Base-by-base conservation (phyloP, 2,797 vertebrate species). In the Mionectes olivaceus region DNA sequence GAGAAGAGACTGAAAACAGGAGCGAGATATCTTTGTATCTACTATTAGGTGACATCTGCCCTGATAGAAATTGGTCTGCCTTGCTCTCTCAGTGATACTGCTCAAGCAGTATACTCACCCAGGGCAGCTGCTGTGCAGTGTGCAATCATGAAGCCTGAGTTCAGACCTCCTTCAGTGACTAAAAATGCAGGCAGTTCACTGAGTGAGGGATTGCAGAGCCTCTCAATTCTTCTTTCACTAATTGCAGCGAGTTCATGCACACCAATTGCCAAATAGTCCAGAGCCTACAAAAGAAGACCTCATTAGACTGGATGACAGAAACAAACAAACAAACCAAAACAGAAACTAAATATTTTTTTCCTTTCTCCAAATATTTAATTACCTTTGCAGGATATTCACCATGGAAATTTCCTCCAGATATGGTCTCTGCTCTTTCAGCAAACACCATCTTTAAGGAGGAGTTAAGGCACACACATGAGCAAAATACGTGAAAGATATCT, bases 391-490 rank as follows among this genome's bases (percentile, higher is more conserved):
- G 99, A 94, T 99, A 99, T 98, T 99, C 99, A 56, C 99, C 99
- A n/a, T 99, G 99, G 96, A 99, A 99, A 97, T 99, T 99, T 81
- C 99, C 99, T 71, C 99, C 99, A 56, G 99, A 99, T 98, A 99
- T 99, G 43, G 99, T 99, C 94, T 99, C 99, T 82, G 98, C 99
- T 96, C 99, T 98, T 89, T 99, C 98, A 55, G 99, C 98, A 98
- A 99, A 99, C 37, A 99, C 99, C 99, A 99, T 99, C 99, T 99
- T 97, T 83, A 41, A 61, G 77, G 19, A 85, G 19, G 55, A 18
- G 89, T 99, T 98, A 98, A 98, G 98, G 93, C 68, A 95, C 74
- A 79, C 89, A 67, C 10, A 15, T 15, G 50, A 83, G 24, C 30
- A 33, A 88, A 91, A 79, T 44, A 35, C 13, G 3, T 44, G 35